phyloP scores from a whole-genome alignment of 2,888 invertebrate genomes.

The Amphipyra berbera region DNA sequence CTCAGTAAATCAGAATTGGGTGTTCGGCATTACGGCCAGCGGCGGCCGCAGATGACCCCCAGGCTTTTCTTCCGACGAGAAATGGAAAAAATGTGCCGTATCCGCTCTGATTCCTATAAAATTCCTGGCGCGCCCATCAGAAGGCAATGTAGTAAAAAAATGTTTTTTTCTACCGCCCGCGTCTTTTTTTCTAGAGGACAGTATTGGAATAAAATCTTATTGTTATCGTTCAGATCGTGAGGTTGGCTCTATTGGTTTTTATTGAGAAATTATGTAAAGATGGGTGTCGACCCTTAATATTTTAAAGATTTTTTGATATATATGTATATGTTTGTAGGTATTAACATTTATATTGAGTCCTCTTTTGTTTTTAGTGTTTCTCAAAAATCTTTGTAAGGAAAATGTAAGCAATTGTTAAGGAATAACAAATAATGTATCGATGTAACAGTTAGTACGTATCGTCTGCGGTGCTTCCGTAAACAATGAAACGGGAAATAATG shows the following conservation, averaged over 20 bases:
- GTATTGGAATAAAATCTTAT: conserved; percentile 56
- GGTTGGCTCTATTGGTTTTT: conserved; percentile 29
- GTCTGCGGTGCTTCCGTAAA: not conserved
- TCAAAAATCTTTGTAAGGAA: no score
- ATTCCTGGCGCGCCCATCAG: conserved; percentile 38
- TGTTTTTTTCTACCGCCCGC: conserved; percentile 21
- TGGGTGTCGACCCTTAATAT: conserved; percentile 1
- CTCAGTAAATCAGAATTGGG: conserved; percentile 53
- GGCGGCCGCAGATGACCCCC: conserved; percentile 49
- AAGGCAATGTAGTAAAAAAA: conserved; percentile 33
- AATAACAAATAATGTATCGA: no score
- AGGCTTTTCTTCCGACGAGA: conserved; percentile 43
- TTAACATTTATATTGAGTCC: no score
- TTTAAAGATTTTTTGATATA: not conserved
- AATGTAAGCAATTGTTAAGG: no score
- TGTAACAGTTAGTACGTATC: not conserved
- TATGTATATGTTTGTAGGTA: no score
- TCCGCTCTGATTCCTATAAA: conserved; percentile 52
- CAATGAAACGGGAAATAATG: conserved; percentile 3
- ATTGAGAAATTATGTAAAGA: conserved; percentile 41
- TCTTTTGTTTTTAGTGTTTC: no score
- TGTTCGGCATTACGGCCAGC: conserved; percentile 39
- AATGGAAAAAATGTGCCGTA: conserved; percentile 45
- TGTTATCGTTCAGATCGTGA: conserved; percentile 42
- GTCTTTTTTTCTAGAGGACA: conserved; percentile 29